phyloP scores from a whole-genome alignment of 2,888 invertebrate species.

The Orchestes rusci region DNA sequence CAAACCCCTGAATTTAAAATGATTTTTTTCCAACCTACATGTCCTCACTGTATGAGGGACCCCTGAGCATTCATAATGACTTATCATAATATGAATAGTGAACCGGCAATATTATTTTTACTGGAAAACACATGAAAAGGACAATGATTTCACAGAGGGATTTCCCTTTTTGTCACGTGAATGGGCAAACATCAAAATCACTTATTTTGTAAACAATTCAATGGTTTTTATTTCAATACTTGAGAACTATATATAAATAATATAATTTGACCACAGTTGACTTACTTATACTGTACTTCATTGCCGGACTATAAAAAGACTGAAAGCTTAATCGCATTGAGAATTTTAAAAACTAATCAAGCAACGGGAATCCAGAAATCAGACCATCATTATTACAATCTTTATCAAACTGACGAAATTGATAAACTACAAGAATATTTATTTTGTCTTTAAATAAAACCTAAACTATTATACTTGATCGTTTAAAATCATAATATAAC shows the following conservation, averaged over 20 bases:
- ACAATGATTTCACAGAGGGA: too few species aligned
- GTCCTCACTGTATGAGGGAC: too few species aligned
- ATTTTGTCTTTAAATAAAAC: too few species aligned
- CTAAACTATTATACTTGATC: conserved; percentile 21
- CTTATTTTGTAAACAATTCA: conserved; percentile 15
- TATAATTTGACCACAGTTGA: conserved; percentile 16
- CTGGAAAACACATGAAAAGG: too few species aligned
- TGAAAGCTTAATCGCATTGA: conserved; percentile 8
- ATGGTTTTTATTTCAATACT: conserved; percentile 21
- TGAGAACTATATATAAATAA: conserved; percentile 20
- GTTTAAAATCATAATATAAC: conserved; percentile 12
- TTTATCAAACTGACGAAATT: background rate
- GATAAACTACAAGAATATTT: conserved; percentile 7
- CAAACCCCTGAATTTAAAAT: too few species aligned
- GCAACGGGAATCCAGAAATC: conserved; percentile 7
- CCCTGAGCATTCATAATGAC: too few species aligned
- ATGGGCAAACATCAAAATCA: too few species aligned
- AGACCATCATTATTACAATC: conserved; percentile 1
- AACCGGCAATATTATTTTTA: too few species aligned
- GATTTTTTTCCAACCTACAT: too few species aligned
- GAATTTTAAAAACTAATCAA: conserved; percentile 5
- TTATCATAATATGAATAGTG: too few species aligned
- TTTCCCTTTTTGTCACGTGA: too few species aligned
- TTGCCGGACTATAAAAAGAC: conserved; percentile 5
- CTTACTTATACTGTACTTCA: conserved; percentile 6